Evolutionary conservation across 2,113 vertebrate genomes (phyloP), one percentile per base, ranked within the genome.

Genomic region (Alethe diademata): DNA sequence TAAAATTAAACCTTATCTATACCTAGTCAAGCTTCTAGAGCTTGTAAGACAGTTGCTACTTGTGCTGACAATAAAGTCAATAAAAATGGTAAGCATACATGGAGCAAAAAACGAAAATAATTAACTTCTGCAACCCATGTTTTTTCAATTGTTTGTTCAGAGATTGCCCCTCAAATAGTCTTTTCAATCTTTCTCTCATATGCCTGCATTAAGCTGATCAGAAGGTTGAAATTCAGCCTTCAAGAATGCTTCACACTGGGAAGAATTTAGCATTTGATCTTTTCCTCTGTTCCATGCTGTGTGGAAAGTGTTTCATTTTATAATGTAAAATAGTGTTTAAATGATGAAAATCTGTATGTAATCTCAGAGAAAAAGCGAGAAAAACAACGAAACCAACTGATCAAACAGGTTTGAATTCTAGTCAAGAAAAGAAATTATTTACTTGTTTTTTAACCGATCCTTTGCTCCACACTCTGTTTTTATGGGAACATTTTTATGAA

Each of bases 221-320:
- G 53, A 87, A 92, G 18, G 40, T 38, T 85, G 62, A 88, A 95
- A 95, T 91, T 88, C 50, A 91, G 42, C 54, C 62, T 87, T 91
- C 78, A 95, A 85, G 74, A 95, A 90, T 85, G 29, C 45, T 78
- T 90, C 81, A 72, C 74, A 66, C 66, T 10, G 14, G 61, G 71
- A 88, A 80, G 31, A 94, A 90, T 88, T 92, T 53, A 70, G 12
- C 60, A 83, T 94, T 95, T 94, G 90, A 92, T 96, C 69, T 86
- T 90, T 90, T 62, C n/a, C 14, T 86, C 47, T 88, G 24, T 47
- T 95, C 20, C 90, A 80, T 74, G 75, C 78, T 94, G 82, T 23
- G 90, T 78, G 45, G 40, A 82, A 92, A 80, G 2, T 60, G n/a
- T 74, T 92, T 81, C 35, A 71, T 93, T 96, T 93, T 74, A 57